Base-by-base conservation (phyloP, 1,140 invertebrate genomes). In the Sycobia sp. region DNA sequence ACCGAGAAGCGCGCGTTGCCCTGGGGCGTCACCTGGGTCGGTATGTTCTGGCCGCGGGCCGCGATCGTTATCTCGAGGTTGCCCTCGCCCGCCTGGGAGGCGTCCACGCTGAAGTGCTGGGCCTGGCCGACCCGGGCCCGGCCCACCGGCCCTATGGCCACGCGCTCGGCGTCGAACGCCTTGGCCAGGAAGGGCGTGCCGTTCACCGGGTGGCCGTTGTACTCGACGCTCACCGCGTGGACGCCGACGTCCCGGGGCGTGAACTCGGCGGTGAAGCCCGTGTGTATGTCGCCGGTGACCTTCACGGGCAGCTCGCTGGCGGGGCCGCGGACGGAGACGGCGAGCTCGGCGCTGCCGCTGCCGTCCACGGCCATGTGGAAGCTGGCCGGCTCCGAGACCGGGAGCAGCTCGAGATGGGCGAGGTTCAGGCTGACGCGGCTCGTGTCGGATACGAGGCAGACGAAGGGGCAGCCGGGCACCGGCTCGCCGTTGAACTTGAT, bases 401-500 rank as follows among this genome's bases (percentile, higher is more conserved):
- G 91, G 67, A 96, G 90, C 62, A 97, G 79, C 80, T 97, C 95
- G 73, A 91, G 81, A 74, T 92, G 90, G 65, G 86, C 85, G 36
- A 94, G 81, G 71, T 90, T 92, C 10, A 94, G 84, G 10, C 89
- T 89, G 18, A 93, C 90, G 69, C 91, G 84, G 65, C 89, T 91
- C 43, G 90, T 91, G 72, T 93, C 91, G 1, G 91, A 88, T 34
- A 94, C 90, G 58, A 89, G 86, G 72, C 91, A 92, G 34, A 91
- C 84, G 74, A 96, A 94, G n/a, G 95, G 93, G 77, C 94, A 96
- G 49, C 92, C 93, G 70, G 91, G 89, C 16, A 99, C 94, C 57
- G 94, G 93, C 83, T 96, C 93, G 46, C 93, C 94, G 80, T 99
- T 99, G 82, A 99, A 99, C 82, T 96, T 98, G 63, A 99, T 98